Conservation (phyloP, 2,888 invertebrate species). For the Globia sparganii region DNA sequence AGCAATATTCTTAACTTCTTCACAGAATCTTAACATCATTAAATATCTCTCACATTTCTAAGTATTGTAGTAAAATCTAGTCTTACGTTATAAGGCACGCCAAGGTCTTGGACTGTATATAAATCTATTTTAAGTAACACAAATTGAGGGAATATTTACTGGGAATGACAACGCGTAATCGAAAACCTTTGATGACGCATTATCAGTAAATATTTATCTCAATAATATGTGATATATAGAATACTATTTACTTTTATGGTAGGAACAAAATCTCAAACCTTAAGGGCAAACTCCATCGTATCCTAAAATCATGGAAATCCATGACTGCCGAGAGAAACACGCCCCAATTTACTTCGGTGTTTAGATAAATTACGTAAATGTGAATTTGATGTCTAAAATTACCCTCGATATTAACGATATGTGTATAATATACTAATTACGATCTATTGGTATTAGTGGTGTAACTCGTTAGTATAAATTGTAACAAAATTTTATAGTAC, state of each 20-base stretch:
- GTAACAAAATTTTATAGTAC: conserved; percentile 48
- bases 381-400: conserved; percentile 84
- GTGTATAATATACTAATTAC: conserved; percentile 71
- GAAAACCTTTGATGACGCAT: conserved; percentile 67
- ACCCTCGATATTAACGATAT: conserved; percentile 69
- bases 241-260: conserved; percentile 80
- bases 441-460: conserved; percentile 71
- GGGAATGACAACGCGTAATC: conserved; percentile 67
- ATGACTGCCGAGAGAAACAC: conserved; percentile 80
- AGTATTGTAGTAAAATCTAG: conserved; percentile 89
- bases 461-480: conserved; percentile 62
- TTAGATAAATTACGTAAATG: conserved; percentile 77
- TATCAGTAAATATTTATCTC: conserved; percentile 83
- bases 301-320: conserved; percentile 72
- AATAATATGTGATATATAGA: conserved; percentile 88
- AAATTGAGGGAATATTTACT: conserved; percentile 84
- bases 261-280: conserved; percentile 85
- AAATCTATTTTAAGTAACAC: conserved; percentile 82
- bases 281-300: conserved; percentile 75
- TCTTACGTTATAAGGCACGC: conserved; percentile 88
- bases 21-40: conserved; percentile 74
- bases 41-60: conserved; percentile 81
- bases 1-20: conserved; percentile 71
- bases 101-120: conserved; percentile 87
- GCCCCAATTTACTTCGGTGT: conserved; percentile 73